Evolutionary conservation across 2,888 invertebrate genomes (phyloP), one percentile per base, ranked within the genome.

Genomic region (Pseudolycoriella hygida): DNA sequence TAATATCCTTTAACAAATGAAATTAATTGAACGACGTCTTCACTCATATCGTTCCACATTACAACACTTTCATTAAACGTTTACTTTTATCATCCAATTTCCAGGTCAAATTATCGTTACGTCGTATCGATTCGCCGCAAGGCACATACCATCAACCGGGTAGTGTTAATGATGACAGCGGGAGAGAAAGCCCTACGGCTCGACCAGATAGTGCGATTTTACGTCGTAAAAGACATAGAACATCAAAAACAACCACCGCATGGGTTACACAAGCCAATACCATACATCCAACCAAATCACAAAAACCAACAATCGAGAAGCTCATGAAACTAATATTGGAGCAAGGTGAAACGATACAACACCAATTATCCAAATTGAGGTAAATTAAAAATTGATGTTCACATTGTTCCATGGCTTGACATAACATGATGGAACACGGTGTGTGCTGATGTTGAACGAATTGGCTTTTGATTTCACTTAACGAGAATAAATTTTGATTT

Each of bases 271-370:
- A 57, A 45, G 56, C 53, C 14, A 55, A 57, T 46, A 62, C 62
- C n/a, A 50, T 64, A 45, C 62, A 64, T 55, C 63, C 63, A 15
- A 25, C 25, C 25, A 60, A 58, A 49, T 54, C 57, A 25, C 51
- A 55, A 44, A 56, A 57, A 20, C 57, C 61, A 38, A 62, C 62
- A 15, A 70, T 71, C 53, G 70, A 71, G 49, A 61, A 66, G 39
- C 57, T 72, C 20, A 62, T 71, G 60, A 69, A 71, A 56, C 63
- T 71, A 46, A 73, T 75, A 51, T 58, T 74, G 48, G 68, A 68
- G 3, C 76, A 76, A 58, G 74, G 74, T 48, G 70, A 72, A 55
- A 71, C 71, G 41, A 71, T 75, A 47, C 70, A 64, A 50, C 57
- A 58, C 44, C 67, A 67, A 55, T 57, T 67, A 52, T 55, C 57